These are phyloP conservation scores for Xiphophorus hellerii DNA, from an alignment of 2,113 vertebrate species.

Conservation along the genomic window DNA sequence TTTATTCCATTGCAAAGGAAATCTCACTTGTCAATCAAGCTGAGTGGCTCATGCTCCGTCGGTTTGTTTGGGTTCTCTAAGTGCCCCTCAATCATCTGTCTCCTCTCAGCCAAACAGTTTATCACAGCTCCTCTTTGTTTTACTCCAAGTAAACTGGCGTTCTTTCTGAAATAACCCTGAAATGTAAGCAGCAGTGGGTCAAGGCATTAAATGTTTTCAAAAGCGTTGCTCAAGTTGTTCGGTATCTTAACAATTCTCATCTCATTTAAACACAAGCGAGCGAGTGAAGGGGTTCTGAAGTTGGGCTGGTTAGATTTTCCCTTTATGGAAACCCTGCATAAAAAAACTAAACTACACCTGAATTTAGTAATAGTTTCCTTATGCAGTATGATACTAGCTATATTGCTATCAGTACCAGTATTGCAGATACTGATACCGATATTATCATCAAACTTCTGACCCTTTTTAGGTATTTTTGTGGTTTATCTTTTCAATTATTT, in stretches of 20 bases:
- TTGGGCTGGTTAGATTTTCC: neutral
- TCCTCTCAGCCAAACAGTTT: constrained; percentile 25
- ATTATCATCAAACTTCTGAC: too few relatives aligned
- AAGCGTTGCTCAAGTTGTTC: neutral
- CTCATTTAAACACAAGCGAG: neutral
- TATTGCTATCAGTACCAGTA: too few relatives aligned
- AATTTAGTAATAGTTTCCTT: too few relatives aligned
- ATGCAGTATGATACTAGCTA: too few relatives aligned
- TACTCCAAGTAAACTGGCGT: constrained; percentile 17
- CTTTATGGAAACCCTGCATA: too few relatives aligned
- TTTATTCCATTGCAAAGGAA: neutral
- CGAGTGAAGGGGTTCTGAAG: neutral
- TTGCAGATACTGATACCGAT: too few relatives aligned
- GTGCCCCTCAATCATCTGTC: constrained; percentile 25
- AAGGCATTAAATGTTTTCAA: constrained; percentile 21
- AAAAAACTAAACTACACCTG: too few relatives aligned
- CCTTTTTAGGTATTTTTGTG: too few relatives aligned
- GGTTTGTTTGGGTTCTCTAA: constrained; percentile 4
- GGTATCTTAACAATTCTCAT: neutral
- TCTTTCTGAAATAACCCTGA: constrained; percentile 33
- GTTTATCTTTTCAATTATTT: too few relatives aligned
- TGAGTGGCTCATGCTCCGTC: constrained; percentile 1
- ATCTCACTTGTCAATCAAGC: constrained; percentile 36
- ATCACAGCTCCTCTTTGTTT: constrained; percentile 36
- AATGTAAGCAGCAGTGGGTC: constrained; percentile 27